Evolutionary conservation across 2,113 vertebrate genomes (phyloP), one percentile per base, ranked within the genome.

Genomic region (Phoxinus phoxinus): DNA sequence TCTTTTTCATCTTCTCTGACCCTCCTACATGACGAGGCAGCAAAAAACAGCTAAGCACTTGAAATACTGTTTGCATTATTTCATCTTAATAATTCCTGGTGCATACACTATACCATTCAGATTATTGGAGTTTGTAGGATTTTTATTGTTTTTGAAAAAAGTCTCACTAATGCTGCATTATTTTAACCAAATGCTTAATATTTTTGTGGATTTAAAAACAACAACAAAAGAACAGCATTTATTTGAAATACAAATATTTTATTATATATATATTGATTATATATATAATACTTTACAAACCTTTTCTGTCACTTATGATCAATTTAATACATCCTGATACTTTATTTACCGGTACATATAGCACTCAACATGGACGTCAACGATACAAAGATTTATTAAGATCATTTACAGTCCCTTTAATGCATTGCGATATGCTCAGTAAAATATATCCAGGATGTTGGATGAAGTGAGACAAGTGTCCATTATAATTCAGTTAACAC

Each of bases 11-110:
- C 23, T 27, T 79, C 4, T 48, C 17, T 30, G 41, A 67, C 79
- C 79, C 79, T 30, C 79, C 79, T 30, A 81, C 59, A 48, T 48
- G 41, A 21, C 2, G 59, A 81, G n/a, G n/a, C 35, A 79, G 35
- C 56, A 41, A 79, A 44, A 61, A 17, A 61, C 23, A 79, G 3
- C 5, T 35, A 25, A 59, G 51, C 10, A 19, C 30, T 78, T 13
- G 10, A 71, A 71, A 37, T 48, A 48, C 13, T 15, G 3, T 37
- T 37, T 41, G 9, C 67, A 71, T 21, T 35, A 69, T 23, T 71
- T 71, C 0, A 71, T 0, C 35, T 41, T 35, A 21, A 21, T 10
- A 9, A 71, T 37, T 23, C 1, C 4, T 71, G 63, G 27, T 8
- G 6, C 27, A 65, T 32, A 15, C 7, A 59, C 9, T 6, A n/a